Percentiles rank a stretch among this genome's conserved stretches.
phyloP scores from a whole-genome alignment of 2,797 vertebrate genomes.

The Pseudocheirus occidentalis region DNA sequence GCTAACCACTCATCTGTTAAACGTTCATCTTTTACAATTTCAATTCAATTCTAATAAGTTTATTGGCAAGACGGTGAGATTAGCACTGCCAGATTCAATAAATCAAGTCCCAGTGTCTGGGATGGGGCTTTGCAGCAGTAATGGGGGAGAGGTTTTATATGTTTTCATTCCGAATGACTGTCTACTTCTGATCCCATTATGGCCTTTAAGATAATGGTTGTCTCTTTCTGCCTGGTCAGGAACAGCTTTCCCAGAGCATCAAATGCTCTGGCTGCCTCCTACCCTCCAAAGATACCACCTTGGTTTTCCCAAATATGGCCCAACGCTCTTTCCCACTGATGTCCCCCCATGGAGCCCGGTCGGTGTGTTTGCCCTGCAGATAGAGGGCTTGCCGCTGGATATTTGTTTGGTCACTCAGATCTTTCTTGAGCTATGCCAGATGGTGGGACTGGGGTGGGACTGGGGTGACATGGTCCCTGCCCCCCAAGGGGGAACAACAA shows the following conservation, averaged over 20 bases:
- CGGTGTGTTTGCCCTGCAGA: not conserved
- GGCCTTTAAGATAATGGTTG: slow-evolving; percentile 57
- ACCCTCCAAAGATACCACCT: slow-evolving; percentile 2
- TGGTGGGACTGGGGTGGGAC: no score
- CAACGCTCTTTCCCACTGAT: not conserved
- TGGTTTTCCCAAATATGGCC: not conserved
- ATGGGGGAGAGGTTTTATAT: slow-evolving; percentile 73
- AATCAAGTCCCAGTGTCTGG: slow-evolving; percentile 68
- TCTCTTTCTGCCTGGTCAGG: slow-evolving; percentile 39
- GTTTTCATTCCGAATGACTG: slow-evolving; percentile 73
- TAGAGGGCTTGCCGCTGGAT: not conserved
- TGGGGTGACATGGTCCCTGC: not conserved
- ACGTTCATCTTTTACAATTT: slow-evolving; percentile 76
- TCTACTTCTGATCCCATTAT: slow-evolving; percentile 67
- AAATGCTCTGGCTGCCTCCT: slow-evolving; percentile 4
- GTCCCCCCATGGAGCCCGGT: not conserved
- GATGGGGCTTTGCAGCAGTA: slow-evolving; percentile 60
- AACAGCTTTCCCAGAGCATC: slow-evolving; percentile 36
- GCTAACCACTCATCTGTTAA: slow-evolving; percentile 69
- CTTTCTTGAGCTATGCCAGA: not conserved
- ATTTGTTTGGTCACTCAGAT: no score
- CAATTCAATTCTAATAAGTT: slow-evolving; percentile 77
- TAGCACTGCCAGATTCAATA: slow-evolving; percentile 79
- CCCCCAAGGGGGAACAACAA: not conserved
- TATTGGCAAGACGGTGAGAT: slow-evolving; percentile 78